Percentiles rank a stretch among this genome's conserved stretches.
Evolutionary conservation across 2,888 invertebrate genomes (phyloP).

Genomic region (Drosophila pseudotakahashii): DNA sequence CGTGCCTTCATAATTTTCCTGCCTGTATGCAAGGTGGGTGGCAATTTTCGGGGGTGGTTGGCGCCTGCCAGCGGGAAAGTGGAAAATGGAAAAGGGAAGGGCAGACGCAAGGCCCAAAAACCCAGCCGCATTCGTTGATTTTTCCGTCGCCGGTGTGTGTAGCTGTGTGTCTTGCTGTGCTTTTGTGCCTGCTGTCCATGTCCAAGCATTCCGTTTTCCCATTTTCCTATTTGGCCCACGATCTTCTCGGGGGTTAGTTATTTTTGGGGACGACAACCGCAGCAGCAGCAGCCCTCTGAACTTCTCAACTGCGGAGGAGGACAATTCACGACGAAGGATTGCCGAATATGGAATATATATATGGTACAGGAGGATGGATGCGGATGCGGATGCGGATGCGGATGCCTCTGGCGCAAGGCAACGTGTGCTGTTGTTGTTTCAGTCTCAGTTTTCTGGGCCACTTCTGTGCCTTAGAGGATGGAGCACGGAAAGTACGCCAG

Average conservation of each 20-base stretch:
- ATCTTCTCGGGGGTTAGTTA: slow-evolving; percentile 65
- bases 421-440: no score
- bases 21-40: slow-evolving; percentile 33
- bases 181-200: slow-evolving; percentile 19
- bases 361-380: slow-evolving; percentile 2
- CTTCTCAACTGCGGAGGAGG: slow-evolving; percentile 3
- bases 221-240: slow-evolving; percentile 20
- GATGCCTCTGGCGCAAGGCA: no score
- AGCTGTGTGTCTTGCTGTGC: background rate
- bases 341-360: slow-evolving; percentile 9
- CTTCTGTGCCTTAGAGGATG: background rate
- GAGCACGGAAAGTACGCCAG: no score
- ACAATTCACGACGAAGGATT: slow-evolving; percentile 17
- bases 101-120: slow-evolving; percentile 17
- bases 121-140: slow-evolving; percentile 19
- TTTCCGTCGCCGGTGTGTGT: slow-evolving; percentile 12
- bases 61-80: slow-evolving; percentile 12
- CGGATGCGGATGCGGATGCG: no score
- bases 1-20: slow-evolving; percentile 5
- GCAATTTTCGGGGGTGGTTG: slow-evolving; percentile 13
- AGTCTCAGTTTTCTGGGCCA: no score
- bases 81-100: background rate
- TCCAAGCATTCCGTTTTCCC: slow-evolving; percentile 39
- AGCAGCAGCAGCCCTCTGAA: slow-evolving; percentile 19
- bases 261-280: slow-evolving; percentile 65